Conservation (phyloP, 2,113 vertebrate genomes). For the Seriola dumerili region DNA sequence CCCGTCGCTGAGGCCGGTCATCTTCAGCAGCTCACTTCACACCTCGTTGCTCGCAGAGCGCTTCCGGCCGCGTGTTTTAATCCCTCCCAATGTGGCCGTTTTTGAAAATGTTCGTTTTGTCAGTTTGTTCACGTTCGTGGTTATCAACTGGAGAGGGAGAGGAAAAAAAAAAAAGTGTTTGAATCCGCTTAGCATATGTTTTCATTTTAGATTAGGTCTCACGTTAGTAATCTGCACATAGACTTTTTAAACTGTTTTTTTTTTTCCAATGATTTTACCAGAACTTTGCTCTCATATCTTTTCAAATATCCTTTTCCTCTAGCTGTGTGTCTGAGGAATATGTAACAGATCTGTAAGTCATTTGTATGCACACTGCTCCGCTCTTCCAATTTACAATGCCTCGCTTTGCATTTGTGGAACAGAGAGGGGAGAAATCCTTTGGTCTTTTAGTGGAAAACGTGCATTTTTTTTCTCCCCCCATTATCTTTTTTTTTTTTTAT, state of each 20-base stretch:
- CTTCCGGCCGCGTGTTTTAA: constrained; percentile 26
- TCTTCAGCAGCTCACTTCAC: constrained; percentile 44
- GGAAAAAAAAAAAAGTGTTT: neutral
- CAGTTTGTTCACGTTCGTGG: constrained; percentile 13
- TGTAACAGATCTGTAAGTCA: constrained; percentile 36
- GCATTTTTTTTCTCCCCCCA: neutral
- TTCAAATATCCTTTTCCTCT: neutral
- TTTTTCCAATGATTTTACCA: neutral
- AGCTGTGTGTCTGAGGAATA: constrained; percentile 38
- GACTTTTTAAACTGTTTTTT: constrained; percentile 2
- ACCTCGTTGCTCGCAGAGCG: constrained; percentile 67
- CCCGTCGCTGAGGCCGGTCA: constrained; percentile 4
- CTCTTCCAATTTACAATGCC: constrained; percentile 45
- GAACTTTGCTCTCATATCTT: constrained; percentile 11
- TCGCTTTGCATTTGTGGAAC: constrained; percentile 43
- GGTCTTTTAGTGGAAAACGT: constrained; percentile 10
- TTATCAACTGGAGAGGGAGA: constrained; percentile 16
- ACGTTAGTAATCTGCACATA: neutral
- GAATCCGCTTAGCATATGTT: constrained; percentile 3
- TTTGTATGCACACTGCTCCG: constrained; percentile 47
- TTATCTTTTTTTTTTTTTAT: neutral
- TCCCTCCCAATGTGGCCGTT: neutral
- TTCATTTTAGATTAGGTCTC: constrained; percentile 28
- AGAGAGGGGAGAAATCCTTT: neutral
- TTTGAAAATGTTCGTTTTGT: constrained; percentile 3